These are phyloP conservation scores for Ammodytes dubius DNA, from an alignment of 2,113 vertebrate genomes.

Conservation along the genomic window DNA sequence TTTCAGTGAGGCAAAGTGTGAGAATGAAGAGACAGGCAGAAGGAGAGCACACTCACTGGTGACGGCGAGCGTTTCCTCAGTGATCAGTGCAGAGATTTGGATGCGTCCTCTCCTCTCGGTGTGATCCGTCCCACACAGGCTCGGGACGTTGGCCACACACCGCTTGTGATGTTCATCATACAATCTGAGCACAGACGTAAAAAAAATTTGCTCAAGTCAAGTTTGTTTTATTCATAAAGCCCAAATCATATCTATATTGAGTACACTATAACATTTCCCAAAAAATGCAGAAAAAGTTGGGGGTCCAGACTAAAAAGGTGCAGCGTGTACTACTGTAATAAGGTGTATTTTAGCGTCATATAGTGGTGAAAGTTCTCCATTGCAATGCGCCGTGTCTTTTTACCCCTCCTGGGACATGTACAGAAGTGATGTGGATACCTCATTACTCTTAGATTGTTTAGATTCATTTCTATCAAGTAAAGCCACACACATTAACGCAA, in stretches of 20 bases:
- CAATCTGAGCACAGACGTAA: conserved; percentile 84
- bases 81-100: conserved; percentile 91
- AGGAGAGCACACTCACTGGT: conserved; percentile 85
- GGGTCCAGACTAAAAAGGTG: no score
- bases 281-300: no score
- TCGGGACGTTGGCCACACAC: conserved; percentile 97
- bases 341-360: no score
- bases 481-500: not conserved
- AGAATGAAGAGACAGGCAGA: conserved; percentile 19
- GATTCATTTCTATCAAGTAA: not conserved
- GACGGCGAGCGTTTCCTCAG: conserved; percentile 87
- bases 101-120: conserved; percentile 96
- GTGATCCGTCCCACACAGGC: conserved; percentile 96
- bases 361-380: no score
- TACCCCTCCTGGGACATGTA: not conserved
- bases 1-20: conserved; percentile 5
- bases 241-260: not conserved
- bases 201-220: not conserved
- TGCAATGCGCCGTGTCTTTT: no score
- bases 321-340: no score
- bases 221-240: not conserved
- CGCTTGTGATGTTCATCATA: conserved; percentile 99
- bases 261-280: no score
- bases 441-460: not conserved
- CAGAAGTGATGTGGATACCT: not conserved